Percentiles rank a stretch among this genome's conserved stretches.
These are phyloP conservation scores for Chromoteleia sp. DNA, from an alignment of 2,888 invertebrate genomes.

Conservation along the genomic window DNA sequence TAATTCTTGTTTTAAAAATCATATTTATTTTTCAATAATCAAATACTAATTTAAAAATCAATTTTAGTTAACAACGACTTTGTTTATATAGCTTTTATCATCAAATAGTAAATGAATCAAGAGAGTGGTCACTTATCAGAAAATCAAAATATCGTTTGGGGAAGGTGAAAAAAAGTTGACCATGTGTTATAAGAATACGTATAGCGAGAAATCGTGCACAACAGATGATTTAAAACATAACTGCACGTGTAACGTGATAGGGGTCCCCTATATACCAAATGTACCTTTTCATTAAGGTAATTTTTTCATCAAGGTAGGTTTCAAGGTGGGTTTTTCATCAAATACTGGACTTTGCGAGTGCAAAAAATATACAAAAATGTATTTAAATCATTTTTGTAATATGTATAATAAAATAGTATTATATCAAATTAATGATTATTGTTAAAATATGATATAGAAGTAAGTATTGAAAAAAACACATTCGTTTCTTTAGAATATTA, in stretches of 20 bases:
- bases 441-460: too few species aligned
- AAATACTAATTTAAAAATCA: too few species aligned
- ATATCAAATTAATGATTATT: too few species aligned
- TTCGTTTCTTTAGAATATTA: too few species aligned
- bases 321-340: slow-evolving; percentile 1
- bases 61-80: too few species aligned
- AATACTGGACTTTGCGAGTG: slow-evolving; percentile 1
- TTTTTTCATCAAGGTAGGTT: too few species aligned
- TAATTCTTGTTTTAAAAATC: too few species aligned
- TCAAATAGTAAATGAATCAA: not conserved
- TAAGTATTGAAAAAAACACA: too few species aligned
- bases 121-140: not conserved
- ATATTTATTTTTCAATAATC: too few species aligned
- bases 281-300: slow-evolving; percentile 8
- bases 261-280: slow-evolving; percentile 53
- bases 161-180: slow-evolving; percentile 17
- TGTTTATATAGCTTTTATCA: too few species aligned
- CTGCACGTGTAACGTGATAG: slow-evolving; percentile 24
- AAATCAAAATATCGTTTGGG: slow-evolving; percentile 21
- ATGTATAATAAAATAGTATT: too few species aligned
- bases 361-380: not conserved
- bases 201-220: slow-evolving; percentile 34
- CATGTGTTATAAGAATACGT: slow-evolving; percentile 43
- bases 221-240: slow-evolving; percentile 17
- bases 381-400: too few species aligned